Evolutionary conservation across 2,888 invertebrate genomes (phyloP).

Genomic region (Sinelater perroti): DNA sequence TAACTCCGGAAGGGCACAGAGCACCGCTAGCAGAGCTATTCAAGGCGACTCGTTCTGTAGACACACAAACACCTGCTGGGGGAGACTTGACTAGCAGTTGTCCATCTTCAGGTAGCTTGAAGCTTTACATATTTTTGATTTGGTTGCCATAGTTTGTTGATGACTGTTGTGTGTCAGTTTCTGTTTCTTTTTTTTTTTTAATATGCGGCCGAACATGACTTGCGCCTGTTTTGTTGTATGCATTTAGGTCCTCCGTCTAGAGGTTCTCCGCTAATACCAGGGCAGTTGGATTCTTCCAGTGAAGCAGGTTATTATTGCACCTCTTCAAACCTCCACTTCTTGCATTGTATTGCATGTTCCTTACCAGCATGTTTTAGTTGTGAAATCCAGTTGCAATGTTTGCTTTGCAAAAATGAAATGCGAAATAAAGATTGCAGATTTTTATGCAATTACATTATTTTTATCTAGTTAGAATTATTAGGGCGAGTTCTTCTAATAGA

Average conservation of each 20-base stretch:
- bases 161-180: no score
- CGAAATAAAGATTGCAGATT: no score
- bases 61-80: constrained; percentile 85
- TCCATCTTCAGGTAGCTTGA: constrained; percentile 75
- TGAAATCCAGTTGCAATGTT: no score
- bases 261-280: constrained; percentile 72
- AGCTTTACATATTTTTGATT: constrained; percentile 5
- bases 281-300: constrained; percentile 70
- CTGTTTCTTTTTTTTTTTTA: background rate
- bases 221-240: constrained; percentile 22
- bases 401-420: no score
- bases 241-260: constrained; percentile 68
- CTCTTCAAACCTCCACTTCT: no score
- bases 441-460: no score
- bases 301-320: constrained; percentile 60
- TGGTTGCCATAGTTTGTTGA: constrained; percentile 12
- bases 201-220: constrained; percentile 16
- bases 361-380: no score
- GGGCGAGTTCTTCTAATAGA: no score
- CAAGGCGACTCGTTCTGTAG: constrained; percentile 74
- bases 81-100: constrained; percentile 70
- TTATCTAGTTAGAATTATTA: no score
- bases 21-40: constrained; percentile 83
- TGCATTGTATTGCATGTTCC: no score
- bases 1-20: constrained; percentile 85